These are phyloP conservation scores for Leiothrix lutea DNA, from an alignment of 2,113 vertebrate genomes.

Conservation along the genomic window DNA sequence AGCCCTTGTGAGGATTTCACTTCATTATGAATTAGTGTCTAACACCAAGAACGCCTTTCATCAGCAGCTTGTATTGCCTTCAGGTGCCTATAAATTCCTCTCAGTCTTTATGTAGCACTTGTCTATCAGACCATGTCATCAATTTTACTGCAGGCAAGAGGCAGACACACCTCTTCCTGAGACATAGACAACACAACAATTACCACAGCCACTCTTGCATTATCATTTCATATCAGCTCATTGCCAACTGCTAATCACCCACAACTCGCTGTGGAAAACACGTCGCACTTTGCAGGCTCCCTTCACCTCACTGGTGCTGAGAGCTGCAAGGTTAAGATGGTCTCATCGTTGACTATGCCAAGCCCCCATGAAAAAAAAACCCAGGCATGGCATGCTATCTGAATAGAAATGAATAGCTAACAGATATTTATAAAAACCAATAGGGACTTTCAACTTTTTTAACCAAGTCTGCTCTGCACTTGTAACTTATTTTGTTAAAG, in stretches of 20 bases:
- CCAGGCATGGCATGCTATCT: not conserved
- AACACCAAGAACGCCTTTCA: conserved; percentile 73
- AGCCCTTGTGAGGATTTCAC: conserved; percentile 65
- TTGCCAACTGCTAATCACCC: conserved; percentile 62
- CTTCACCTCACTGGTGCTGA: not conserved
- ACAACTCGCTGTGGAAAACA: not conserved
- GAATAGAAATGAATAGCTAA: not conserved
- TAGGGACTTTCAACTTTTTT: not conserved
- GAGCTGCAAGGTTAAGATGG: not conserved
- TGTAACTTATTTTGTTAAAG: not conserved
- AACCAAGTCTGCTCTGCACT: not conserved
- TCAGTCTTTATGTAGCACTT: conserved; percentile 73
- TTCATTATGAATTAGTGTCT: conserved; percentile 74
- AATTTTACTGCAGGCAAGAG: conserved; percentile 77
- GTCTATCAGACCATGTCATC: conserved; percentile 79
- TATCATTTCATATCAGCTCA: conserved; percentile 62
- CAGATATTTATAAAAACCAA: not conserved
- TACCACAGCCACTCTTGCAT: conserved; percentile 63
- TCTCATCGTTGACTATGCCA: not conserved
- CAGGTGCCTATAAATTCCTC: conserved; percentile 79
- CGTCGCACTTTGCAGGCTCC: not conserved
- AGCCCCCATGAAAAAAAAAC: not conserved
- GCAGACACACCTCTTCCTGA: conserved; percentile 75
- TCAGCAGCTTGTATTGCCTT: conserved; percentile 75
- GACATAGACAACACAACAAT: conserved; percentile 75